phyloP scores from a whole-genome alignment of 2,797 vertebrate genomes.

The Pangasius sanitwongsei region DNA sequence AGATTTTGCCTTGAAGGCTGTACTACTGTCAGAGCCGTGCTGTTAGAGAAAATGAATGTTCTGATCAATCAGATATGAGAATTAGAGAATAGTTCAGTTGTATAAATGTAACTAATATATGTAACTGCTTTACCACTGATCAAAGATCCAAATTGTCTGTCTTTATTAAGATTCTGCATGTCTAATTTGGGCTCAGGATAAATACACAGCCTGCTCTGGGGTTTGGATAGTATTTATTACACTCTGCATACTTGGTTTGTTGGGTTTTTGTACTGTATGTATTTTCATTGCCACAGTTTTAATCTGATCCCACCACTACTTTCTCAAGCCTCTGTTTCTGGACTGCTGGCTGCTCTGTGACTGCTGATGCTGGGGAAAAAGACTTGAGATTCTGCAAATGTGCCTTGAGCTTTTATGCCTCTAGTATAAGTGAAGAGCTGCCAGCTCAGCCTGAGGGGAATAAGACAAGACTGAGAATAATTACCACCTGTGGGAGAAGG shows the following conservation, averaged over 20 bases:
- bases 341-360: neutral
- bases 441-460: neutral
- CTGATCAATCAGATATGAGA: neutral
- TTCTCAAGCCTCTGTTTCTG: neutral
- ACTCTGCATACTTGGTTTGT: neutral
- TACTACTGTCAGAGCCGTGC: neutral
- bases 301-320: neutral
- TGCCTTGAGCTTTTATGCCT: neutral
- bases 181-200: neutral
- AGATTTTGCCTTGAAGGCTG: neutral
- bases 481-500: conserved; percentile 8
- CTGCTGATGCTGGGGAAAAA: conserved; percentile 21
- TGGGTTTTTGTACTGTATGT: neutral
- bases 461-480: neutral
- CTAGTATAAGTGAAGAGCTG: neutral
- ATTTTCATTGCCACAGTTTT: neutral
- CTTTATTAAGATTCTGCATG: neutral
- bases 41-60: neutral
- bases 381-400: conserved; percentile 22
- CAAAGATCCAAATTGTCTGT: neutral
- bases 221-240: neutral
- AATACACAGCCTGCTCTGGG: neutral
- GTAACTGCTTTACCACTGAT: neutral
- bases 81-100: neutral
- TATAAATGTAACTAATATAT: neutral